Percentiles rank a stretch among this genome's conserved stretches.
These are phyloP conservation scores for Steatornis caripensis DNA, from an alignment of 2,113 vertebrate genomes.

Conservation along the genomic window DNA sequence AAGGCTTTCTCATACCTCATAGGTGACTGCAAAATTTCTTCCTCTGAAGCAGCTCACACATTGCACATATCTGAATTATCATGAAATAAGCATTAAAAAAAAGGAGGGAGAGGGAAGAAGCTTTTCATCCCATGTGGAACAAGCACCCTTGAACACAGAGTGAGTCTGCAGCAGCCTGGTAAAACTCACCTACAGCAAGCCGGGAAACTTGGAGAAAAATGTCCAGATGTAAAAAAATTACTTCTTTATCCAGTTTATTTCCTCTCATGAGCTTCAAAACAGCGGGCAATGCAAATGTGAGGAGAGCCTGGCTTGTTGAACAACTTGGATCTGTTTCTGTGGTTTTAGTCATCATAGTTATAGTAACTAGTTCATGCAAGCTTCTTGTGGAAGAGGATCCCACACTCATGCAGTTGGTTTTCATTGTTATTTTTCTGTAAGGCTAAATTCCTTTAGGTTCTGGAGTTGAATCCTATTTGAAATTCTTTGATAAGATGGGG, in stretches of 20 bases:
- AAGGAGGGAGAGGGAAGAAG: background rate
- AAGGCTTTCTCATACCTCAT: background rate
- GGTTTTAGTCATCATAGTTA: background rate
- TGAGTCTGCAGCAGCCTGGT: background rate
- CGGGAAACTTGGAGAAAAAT: background rate
- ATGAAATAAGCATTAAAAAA: background rate
- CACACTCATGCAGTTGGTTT: background rate
- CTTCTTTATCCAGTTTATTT: background rate
- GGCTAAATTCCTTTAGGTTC: background rate
- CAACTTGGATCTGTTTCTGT: background rate
- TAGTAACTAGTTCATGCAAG: background rate
- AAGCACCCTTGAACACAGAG: background rate
- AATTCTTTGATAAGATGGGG: background rate
- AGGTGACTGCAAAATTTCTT: background rate
- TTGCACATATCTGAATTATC: background rate
- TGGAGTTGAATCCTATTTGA: background rate
- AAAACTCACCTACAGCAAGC: background rate
- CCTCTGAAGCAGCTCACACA: background rate
- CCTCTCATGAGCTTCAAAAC: background rate
- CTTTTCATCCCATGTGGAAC: background rate
- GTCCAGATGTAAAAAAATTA: background rate
- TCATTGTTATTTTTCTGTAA: background rate
- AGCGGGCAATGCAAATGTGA: background rate
- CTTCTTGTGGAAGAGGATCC: background rate
- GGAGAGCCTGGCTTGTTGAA: background rate